Base-by-base conservation (phyloP, 2,888 invertebrate genomes). In the Drosophila barbarae region DNA sequence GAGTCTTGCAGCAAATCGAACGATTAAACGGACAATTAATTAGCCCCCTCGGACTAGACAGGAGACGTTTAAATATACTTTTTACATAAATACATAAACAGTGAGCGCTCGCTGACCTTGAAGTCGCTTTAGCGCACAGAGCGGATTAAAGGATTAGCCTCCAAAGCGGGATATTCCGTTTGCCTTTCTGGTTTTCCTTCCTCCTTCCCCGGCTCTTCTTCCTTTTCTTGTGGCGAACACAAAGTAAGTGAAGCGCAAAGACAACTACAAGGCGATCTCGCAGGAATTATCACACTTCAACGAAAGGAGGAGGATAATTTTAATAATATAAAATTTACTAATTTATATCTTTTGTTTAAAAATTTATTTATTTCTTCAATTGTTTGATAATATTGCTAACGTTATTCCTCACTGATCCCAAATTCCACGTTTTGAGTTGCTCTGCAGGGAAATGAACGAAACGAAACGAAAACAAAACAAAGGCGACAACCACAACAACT, bases 21-120 rank as follows among this genome's bases (percentile, higher is more conserved):
- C 77, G 73, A 79, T 82, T 82, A 86, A 84, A 74, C 72, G 79
- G 68, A 69, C 73, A 86, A 84, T 84, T 84, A 84, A 86, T 82
- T 77, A 84, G 70, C 57, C 30, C 21, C 23, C 23, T 15, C 32
- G 34, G 41, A 52, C 52, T 53, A 50, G 52, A 66, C 38, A 39
- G 65, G 41, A 26, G 39, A 51, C 18, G 35, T 39, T 49, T 36
- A 23, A 36, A 38, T 44, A 38, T 38, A 41, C 18, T 18, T 18
- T 32, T 32, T 32, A 23, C 23, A 23, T 3, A 3, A 1, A 23
- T 23, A 23, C 23, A 23, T 4, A 23, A 4, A 32, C 51, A 41
- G 30, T 44, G 72, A 71, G 47, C 41, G 51, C 38, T 57, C 28
- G 54, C 50, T 71, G 86, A 84, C 86, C 84, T 84, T 86, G 86